phyloP scores from a whole-genome alignment of 2,888 invertebrate species.

The Sylvicola cinctus region DNA sequence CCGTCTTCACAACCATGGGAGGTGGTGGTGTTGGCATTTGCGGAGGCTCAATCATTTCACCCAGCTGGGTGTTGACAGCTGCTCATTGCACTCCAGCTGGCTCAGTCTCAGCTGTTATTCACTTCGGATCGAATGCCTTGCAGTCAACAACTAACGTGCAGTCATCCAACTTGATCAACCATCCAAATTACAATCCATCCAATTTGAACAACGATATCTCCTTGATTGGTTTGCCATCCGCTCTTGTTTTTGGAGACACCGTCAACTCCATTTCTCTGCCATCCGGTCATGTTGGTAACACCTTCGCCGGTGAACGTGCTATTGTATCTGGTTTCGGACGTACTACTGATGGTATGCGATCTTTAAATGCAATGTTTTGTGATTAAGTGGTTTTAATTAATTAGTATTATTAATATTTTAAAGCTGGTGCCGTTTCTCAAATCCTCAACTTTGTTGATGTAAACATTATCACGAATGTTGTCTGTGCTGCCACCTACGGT shows the following conservation, averaged over 20 bases:
- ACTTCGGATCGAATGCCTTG: no score
- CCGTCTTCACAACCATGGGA: neutral
- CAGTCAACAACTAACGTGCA: no score
- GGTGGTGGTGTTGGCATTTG: neutral
- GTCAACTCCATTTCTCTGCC: neutral
- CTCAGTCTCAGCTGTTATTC: no score
- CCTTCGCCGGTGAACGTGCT: neutral
- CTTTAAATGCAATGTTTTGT: no score
- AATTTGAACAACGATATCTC: conserved; percentile 3
- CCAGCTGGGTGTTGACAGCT: neutral
- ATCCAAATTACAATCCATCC: conserved; percentile 1
- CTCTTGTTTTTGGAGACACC: neutral
- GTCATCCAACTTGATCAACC: conserved; percentile 1
- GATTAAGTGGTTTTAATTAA: no score
- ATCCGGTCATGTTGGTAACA: neutral
- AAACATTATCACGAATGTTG: neutral
- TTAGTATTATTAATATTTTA: no score
- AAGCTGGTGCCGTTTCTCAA: neutral
- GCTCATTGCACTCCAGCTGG: conserved; percentile 1
- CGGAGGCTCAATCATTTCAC: conserved; percentile 2
- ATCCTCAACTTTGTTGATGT: neutral
- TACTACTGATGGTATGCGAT: neutral
- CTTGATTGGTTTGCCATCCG: neutral
- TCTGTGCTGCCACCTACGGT: conserved; percentile 1
- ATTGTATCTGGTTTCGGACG: conserved; percentile 2